Percentiles rank a stretch among this genome's conserved stretches.
phyloP scores from a whole-genome alignment of 2,797 vertebrate species.

The Loris lydekkerianus region DNA sequence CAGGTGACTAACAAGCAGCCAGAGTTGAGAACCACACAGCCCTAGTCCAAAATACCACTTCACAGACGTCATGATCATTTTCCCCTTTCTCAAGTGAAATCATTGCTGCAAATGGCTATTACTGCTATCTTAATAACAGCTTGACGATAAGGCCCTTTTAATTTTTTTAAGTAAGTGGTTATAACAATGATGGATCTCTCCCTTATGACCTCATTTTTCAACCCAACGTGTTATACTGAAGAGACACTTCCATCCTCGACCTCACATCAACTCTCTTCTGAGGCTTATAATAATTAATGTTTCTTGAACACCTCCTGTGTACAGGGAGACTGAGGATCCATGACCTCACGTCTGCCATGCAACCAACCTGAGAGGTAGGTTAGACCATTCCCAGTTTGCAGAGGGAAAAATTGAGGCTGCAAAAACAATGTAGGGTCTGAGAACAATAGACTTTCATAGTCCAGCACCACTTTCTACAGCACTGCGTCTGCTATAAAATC shows the following conservation, averaged over 20 bases:
- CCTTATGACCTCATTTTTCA: neutral
- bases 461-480: neutral
- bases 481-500: neutral
- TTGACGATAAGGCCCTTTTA: neutral
- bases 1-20: neutral
- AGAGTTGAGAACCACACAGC: neutral
- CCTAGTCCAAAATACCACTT: neutral
- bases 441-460: neutral
- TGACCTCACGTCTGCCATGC: neutral
- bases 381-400: neutral
- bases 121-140: neutral
- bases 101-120: neutral
- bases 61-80: rapidly evolving
- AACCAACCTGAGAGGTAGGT: neutral
- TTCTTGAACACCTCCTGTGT: rapidly evolving
- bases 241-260: neutral
- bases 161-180: neutral
- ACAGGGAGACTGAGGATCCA: neutral
- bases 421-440: neutral
- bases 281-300: neutral
- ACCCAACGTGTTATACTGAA: neutral
- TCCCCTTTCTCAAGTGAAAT: neutral
- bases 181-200: neutral
- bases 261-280: neutral
- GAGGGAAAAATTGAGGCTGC: neutral